phyloP scores from a whole-genome alignment of 1,140 invertebrate genomes.

The Lordiphosa mommai region DNA sequence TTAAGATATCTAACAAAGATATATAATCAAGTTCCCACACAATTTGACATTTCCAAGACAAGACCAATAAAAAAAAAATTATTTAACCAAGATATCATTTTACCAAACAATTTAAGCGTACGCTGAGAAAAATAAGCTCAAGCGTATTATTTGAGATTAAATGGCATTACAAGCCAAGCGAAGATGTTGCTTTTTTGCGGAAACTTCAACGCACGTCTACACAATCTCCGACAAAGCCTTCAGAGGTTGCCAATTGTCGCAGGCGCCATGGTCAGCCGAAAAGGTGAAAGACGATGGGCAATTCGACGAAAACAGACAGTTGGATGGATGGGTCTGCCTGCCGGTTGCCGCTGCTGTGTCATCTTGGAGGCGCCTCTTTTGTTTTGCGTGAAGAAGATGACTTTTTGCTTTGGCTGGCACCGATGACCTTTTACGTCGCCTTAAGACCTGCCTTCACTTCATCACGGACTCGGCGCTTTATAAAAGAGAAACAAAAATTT shows the following conservation, averaged over 20 bases:
- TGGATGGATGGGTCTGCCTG: slow-evolving; percentile 11
- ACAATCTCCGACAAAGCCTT: too few relatives aligned
- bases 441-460: slow-evolving; percentile 58
- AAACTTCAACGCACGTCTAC: background rate
- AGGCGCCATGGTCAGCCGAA: slow-evolving; percentile 56
- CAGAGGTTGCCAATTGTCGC: slow-evolving; percentile 30
- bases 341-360: slow-evolving; percentile 49
- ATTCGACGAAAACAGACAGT: too few relatives aligned
- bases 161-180: too few relatives aligned
- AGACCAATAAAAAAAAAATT: too few relatives aligned
- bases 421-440: slow-evolving; percentile 70
- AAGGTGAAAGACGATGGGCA: slow-evolving; percentile 69
- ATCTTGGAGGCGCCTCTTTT: slow-evolving; percentile 66
- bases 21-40: too few relatives aligned
- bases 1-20: too few relatives aligned
- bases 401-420: slow-evolving; percentile 38
- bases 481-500: slow-evolving; percentile 37
- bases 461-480: slow-evolving; percentile 23
- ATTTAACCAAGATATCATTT: too few relatives aligned
- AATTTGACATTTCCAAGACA: too few relatives aligned
- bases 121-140: too few relatives aligned
- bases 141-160: too few relatives aligned
- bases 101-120: too few relatives aligned
- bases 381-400: slow-evolving; percentile 61
- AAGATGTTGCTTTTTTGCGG: background rate